Percentiles rank a stretch among this genome's conserved stretches.
These are phyloP conservation scores for Pseudococcus longispinus DNA, from an alignment of 2,888 invertebrate species.

Conservation along the genomic window DNA sequence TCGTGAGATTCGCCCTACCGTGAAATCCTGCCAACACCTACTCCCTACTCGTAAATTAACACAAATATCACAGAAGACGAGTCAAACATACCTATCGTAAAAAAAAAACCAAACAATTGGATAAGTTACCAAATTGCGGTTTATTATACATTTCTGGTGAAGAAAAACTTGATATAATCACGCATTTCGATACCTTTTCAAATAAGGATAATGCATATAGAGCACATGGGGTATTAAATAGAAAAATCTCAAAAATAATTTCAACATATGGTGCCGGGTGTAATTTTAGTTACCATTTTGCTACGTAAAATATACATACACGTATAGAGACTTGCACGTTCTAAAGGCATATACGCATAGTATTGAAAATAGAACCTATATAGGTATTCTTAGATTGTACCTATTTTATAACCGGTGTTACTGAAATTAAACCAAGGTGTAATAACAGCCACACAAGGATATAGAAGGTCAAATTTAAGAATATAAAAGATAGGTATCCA, in stretches of 20 bases:
- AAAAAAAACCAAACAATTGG: no score
- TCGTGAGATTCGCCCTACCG: neutral
- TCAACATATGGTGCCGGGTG: neutral
- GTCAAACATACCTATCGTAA: neutral
- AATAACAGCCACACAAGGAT: slow-evolving; percentile 21
- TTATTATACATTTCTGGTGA: no score
- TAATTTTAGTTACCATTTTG: neutral
- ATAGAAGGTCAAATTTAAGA: slow-evolving; percentile 10
- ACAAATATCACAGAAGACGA: neutral
- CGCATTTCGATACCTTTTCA: neutral
- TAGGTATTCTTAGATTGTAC: neutral
- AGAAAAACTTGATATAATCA: no score
- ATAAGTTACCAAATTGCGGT: no score
- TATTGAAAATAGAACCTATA: neutral
- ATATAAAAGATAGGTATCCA: neutral
- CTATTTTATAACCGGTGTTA: slow-evolving; percentile 45
- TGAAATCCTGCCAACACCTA: neutral
- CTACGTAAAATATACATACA: neutral
- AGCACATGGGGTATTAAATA: neutral
- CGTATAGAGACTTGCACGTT: no score
- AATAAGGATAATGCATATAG: neutral
- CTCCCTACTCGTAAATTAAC: neutral
- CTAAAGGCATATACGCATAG: no score
- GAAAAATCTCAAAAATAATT: neutral
- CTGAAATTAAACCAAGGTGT: slow-evolving; percentile 39